phyloP scores from a whole-genome alignment of 2,113 vertebrate genomes.

The Carlito syrichta region DNA sequence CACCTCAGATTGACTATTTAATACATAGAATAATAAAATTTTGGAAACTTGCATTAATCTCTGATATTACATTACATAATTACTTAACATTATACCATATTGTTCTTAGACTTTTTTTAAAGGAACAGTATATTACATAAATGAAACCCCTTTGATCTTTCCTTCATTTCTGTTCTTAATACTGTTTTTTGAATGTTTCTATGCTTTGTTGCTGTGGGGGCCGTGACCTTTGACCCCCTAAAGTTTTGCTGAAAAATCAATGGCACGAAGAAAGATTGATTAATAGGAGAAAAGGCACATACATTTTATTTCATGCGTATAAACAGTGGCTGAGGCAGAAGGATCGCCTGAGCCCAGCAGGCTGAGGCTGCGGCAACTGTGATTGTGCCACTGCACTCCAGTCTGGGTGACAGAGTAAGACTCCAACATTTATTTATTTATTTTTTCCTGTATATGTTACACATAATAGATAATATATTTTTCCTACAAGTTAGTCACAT shows the following conservation, averaged over 20 bases:
- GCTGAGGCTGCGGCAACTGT: too few relatives aligned
- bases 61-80: background rate
- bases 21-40: background rate
- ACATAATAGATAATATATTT: background rate
- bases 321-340: too few relatives aligned
- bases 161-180: background rate
- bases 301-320: too few relatives aligned
- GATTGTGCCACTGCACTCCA: too few relatives aligned
- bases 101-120: background rate
- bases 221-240: too few relatives aligned
- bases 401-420: too few relatives aligned
- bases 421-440: too few relatives aligned
- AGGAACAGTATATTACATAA: background rate
- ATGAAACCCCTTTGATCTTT: background rate
- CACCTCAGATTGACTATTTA: background rate
- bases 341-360: too few relatives aligned
- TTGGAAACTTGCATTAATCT: background rate
- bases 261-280: too few relatives aligned
- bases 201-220: background rate
- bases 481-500: background rate
- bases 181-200: background rate
- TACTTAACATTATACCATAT: background rate
- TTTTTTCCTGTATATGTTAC: too few relatives aligned
- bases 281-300: too few relatives aligned
- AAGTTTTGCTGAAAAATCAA: too few relatives aligned